phyloP scores from a whole-genome alignment of 2,113 vertebrate genomes.

The Sander vitreus region DNA sequence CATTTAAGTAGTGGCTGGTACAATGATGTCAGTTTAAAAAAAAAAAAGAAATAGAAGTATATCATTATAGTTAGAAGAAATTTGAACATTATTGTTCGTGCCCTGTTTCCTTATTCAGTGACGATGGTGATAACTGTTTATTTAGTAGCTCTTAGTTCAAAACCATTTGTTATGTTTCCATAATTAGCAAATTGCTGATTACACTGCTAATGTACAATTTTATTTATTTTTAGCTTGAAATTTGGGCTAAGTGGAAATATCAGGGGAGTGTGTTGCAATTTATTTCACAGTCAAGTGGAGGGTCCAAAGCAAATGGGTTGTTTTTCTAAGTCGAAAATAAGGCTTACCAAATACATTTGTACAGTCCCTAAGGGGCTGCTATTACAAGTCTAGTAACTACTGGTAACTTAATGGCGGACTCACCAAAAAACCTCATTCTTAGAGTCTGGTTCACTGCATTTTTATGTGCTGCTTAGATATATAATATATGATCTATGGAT shows the following conservation, averaged over 20 bases:
- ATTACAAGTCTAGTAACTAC: too few species aligned
- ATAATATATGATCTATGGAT: neutral
- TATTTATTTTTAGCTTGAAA: neutral
- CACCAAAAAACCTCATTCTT: neutral
- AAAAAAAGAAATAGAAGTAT: too few species aligned
- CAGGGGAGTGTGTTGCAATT: neutral
- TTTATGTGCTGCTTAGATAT: neutral
- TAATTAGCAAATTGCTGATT: neutral
- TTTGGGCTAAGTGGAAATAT: neutral
- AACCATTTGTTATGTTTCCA: neutral
- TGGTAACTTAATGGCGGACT: neutral
- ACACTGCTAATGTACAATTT: neutral
- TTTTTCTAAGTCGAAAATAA: neutral
- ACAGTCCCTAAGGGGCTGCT: neutral
- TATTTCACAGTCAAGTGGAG: neutral
- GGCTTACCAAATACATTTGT: neutral
- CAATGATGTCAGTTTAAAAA: neutral
- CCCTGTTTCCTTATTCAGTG: neutral
- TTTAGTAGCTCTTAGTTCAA: neutral
- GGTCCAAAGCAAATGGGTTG: neutral
- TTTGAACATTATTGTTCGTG: neutral
- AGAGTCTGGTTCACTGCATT: neutral
- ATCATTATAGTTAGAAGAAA: neutral
- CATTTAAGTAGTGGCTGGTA: neutral
- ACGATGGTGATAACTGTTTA: neutral